Conservation (phyloP, 2,888 invertebrate species). For the Norana najaformis region DNA sequence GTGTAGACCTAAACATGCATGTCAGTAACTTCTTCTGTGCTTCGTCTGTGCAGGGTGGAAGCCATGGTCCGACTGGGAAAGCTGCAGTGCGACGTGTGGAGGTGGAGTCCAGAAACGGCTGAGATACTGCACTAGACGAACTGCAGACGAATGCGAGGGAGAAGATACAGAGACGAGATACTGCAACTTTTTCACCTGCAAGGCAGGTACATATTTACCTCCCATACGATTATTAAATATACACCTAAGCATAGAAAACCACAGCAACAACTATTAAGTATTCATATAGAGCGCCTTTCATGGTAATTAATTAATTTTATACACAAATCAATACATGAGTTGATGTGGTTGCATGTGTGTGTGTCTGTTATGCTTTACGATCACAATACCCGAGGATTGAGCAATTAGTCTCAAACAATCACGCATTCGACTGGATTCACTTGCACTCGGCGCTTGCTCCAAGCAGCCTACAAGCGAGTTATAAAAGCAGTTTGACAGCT, state of each 20-base stretch:
- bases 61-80: conserved; percentile 55
- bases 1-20: too few species aligned
- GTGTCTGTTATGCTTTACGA: too few species aligned
- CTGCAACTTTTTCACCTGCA: conserved; percentile 39
- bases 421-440: too few species aligned
- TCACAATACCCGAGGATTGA: too few species aligned
- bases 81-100: conserved; percentile 55
- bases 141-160: conserved; percentile 34
- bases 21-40: background rate
- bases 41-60: conserved; percentile 33
- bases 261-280: background rate
- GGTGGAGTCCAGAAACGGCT: conserved; percentile 51
- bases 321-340: too few species aligned
- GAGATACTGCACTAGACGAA: conserved; percentile 32
- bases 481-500: too few species aligned
- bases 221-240: background rate
- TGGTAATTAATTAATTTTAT: too few species aligned
- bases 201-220: conserved; percentile 27
- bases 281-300: background rate
- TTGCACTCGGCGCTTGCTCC: too few species aligned
- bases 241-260: too few species aligned
- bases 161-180: conserved; percentile 24
- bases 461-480: too few species aligned
- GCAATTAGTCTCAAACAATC: too few species aligned
- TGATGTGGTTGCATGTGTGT: too few species aligned